phyloP scores from a whole-genome alignment of 2,888 invertebrate genomes.

The Caenorhabditis panamensis region DNA sequence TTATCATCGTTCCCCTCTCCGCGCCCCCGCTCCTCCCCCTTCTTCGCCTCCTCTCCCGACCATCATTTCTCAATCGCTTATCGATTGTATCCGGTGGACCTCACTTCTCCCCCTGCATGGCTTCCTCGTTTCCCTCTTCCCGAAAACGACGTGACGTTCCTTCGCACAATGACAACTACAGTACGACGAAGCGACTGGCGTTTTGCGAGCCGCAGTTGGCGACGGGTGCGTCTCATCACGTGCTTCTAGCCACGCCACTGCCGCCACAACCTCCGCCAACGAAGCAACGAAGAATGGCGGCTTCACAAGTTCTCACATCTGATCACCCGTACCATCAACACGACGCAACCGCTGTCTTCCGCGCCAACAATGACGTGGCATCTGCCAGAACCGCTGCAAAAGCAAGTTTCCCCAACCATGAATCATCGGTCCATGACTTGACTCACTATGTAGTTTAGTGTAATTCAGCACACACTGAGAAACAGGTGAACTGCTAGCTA shows the following conservation, averaged over 20 bases:
- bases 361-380: conserved; percentile 33
- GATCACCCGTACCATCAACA: conserved; percentile 53
- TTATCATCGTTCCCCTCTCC: conserved; percentile 40
- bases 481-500: neutral
- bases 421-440: neutral
- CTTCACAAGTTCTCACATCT: conserved; percentile 49
- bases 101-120: conserved; percentile 21
- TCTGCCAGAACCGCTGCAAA: conserved; percentile 25
- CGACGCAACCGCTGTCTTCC: conserved; percentile 25
- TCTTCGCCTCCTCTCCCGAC: conserved; percentile 1
- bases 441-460: neutral
- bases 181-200: conserved; percentile 64
- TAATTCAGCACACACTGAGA: neutral
- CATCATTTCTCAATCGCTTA: conserved; percentile 39
- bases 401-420: conserved; percentile 20
- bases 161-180: conserved; percentile 26
- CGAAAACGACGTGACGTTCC: conserved; percentile 37
- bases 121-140: conserved; percentile 16
- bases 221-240: conserved; percentile 59
- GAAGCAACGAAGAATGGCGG: conserved; percentile 53
- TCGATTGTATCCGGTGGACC: conserved; percentile 28
- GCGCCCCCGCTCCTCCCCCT: conserved; percentile 9
- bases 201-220: conserved; percentile 63
- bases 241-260: conserved; percentile 55
- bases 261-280: conserved; percentile 38